phyloP scores from a whole-genome alignment of 2,797 vertebrate species.

The Hypotaenidia philippensis region DNA sequence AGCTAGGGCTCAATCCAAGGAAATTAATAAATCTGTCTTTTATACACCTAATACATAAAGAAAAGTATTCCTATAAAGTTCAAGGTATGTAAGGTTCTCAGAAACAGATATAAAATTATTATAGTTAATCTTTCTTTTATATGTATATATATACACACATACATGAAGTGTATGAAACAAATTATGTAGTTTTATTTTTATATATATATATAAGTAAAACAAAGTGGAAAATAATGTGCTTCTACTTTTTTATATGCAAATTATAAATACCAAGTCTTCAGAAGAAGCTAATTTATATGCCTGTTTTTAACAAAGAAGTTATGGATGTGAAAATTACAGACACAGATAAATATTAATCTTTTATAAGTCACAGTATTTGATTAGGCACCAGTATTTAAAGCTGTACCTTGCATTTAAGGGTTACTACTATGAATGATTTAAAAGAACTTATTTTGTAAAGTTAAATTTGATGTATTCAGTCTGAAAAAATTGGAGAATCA shows the following conservation, averaged over 20 bases:
- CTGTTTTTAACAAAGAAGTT: neutral
- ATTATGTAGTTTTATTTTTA: neutral
- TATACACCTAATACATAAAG: neutral
- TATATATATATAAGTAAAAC: neutral
- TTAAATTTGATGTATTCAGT: neutral
- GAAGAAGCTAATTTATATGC: neutral
- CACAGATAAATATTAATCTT: neutral
- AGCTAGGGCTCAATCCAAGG: neutral
- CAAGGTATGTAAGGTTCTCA: neutral
- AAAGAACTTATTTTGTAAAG: neutral
- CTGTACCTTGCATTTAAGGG: neutral
- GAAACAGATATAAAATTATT: neutral
- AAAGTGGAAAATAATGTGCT: neutral
- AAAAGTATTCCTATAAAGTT: neutral
- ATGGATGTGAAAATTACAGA: neutral
- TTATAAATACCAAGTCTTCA: neutral
- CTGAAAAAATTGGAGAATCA: neutral
- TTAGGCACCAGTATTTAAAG: neutral
- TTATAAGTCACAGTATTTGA: neutral
- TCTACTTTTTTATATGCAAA: neutral
- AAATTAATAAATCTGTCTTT: neutral
- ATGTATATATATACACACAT: neutral
- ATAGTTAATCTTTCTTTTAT: neutral
- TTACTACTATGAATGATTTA: neutral
- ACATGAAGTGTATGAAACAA: neutral